phyloP scores from a whole-genome alignment of 1,140 invertebrate genomes.

The Apis mellifera region Amel_HAv3.1 CM009944.2:2313501-2314000 shows the following conservation, averaged over 20 bases:
- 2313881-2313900: not conserved
- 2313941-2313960: too few species aligned
- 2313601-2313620: constrained; percentile 23
- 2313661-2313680: too few species aligned
- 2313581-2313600: not conserved
- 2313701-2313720: not conserved
- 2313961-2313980: not conserved
- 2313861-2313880: not conserved
- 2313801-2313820: not conserved
- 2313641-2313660: not conserved
- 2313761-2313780: not conserved
- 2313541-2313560: not conserved
- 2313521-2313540: too few species aligned
- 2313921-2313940: not conserved
- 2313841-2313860: not conserved
- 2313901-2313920: too few species aligned
- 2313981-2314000: not conserved
- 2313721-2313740: not conserved
- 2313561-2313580: not conserved
- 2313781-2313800: constrained; percentile 2
- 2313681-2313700: not conserved
- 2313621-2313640: not conserved
- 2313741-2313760: not conserved
- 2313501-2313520: too few species aligned
- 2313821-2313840: not conserved